Conservation (phyloP, 2,888 invertebrate species). For the Ypsolopha scabrella region DNA sequence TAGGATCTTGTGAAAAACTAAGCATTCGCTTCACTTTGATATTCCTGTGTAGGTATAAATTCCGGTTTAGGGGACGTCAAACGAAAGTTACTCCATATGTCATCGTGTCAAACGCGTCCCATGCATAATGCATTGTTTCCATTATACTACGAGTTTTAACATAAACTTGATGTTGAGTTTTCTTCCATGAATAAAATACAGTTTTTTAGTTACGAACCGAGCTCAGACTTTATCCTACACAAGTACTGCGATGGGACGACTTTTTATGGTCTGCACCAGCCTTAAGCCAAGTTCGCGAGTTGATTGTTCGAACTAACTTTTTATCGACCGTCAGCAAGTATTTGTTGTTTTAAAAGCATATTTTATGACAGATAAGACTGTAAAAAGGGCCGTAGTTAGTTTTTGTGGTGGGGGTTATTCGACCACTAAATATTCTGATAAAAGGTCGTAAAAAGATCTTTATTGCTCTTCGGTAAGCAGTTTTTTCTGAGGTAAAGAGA, state of each 20-base stretch:
- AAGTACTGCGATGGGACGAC: slow-evolving; percentile 23
- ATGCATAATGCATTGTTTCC: slow-evolving; percentile 68
- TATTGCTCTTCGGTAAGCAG: too few relatives aligned
- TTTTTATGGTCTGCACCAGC: slow-evolving; percentile 28
- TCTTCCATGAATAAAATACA: slow-evolving; percentile 60
- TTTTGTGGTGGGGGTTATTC: background rate
- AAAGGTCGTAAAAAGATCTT: too few relatives aligned
- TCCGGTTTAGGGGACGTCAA: slow-evolving; percentile 39
- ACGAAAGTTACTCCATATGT: slow-evolving; percentile 56
- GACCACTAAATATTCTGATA: too few relatives aligned
- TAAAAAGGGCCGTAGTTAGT: background rate
- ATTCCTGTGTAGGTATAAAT: slow-evolving; percentile 2
- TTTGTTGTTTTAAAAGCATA: background rate
- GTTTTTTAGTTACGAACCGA: slow-evolving; percentile 44
- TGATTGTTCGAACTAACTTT: slow-evolving; percentile 3
- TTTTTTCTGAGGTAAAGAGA: too few relatives aligned
- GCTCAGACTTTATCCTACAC: slow-evolving; percentile 22
- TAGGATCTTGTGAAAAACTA: background rate
- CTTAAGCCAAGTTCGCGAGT: background rate
- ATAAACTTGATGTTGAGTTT: slow-evolving; percentile 65
- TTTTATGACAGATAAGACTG: background rate
- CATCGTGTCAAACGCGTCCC: slow-evolving; percentile 52
- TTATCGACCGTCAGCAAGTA: background rate
- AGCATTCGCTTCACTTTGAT: slow-evolving; percentile 1
- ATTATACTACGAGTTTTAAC: slow-evolving; percentile 68